phyloP scores from a whole-genome alignment of 1,140 invertebrate genomes.

The Araneus ventricosus region DNA sequence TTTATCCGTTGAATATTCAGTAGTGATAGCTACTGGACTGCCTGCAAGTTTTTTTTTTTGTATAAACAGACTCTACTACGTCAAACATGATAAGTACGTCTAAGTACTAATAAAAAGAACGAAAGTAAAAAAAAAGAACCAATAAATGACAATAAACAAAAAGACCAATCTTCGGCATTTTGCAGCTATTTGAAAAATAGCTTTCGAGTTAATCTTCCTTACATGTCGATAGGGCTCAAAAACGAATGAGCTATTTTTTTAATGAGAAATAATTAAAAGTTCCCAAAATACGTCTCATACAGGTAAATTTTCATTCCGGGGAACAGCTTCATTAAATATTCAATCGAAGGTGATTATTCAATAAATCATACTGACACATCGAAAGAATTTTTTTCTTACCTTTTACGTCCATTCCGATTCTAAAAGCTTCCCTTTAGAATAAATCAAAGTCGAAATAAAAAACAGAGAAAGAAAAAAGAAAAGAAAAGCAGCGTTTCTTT shows the following conservation, averaged over 20 bases:
- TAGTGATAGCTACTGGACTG: too few species aligned
- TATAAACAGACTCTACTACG: too few species aligned
- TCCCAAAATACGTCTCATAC: neutral
- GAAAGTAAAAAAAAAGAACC: too few species aligned
- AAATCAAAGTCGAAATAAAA: conserved; percentile 21
- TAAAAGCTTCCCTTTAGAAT: neutral
- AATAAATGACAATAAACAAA: neutral
- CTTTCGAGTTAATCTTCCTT: neutral
- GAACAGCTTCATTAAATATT: conserved; percentile 43
- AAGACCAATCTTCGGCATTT: neutral
- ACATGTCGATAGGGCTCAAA: neutral
- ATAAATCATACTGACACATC: conserved; percentile 5
- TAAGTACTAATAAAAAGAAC: too few species aligned
- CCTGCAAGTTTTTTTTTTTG: too few species aligned
- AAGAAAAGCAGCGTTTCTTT: conserved; percentile 13
- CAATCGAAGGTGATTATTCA: conserved; percentile 20
- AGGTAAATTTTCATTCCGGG: conserved; percentile 2
- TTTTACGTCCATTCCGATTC: neutral
- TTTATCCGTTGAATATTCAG: too few species aligned
- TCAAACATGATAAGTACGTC: too few species aligned
- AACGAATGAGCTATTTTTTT: neutral
- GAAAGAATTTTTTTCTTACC: neutral
- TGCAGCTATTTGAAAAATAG: neutral
- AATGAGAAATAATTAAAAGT: neutral
- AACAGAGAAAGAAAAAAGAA: neutral